Percentiles rank a stretch among this genome's conserved stretches.
These are phyloP conservation scores for Potamilus streckersoni DNA, from an alignment of 1,140 invertebrate genomes.

Conservation along the genomic window DNA sequence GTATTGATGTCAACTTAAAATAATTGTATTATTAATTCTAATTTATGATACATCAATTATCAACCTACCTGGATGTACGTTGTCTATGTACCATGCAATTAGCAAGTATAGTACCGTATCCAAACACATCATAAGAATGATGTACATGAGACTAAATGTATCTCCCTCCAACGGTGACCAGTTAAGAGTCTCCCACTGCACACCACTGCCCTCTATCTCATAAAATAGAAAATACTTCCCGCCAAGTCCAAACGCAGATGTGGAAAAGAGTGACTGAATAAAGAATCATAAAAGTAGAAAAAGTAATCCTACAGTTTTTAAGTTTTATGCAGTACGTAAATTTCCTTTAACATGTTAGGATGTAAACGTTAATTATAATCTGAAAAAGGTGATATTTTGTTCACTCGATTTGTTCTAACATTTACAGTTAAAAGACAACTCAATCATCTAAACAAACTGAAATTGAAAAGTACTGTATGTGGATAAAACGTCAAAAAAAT, in stretches of 20 bases:
- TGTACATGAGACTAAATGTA: conserved; percentile 75
- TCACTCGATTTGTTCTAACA: not conserved
- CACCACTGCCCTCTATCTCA: conserved; percentile 76
- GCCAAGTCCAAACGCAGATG: conserved; percentile 82
- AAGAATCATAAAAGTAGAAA: conserved; percentile 11
- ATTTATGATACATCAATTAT: no score
- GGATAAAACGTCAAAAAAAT: no score
- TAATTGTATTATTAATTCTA: no score
- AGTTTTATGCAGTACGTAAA: not conserved
- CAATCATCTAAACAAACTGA: not conserved
- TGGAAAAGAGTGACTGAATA: conserved; percentile 75
- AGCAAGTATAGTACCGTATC: conserved; percentile 70
- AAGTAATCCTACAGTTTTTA: not conserved
- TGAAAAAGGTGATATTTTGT: not conserved
- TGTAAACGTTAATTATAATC: not conserved
- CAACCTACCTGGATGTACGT: conserved; percentile 73
- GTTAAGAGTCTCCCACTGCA: conserved; percentile 81
- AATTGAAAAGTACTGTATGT: not conserved
- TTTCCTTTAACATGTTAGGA: not conserved
- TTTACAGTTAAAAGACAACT: not conserved
- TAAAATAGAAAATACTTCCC: conserved; percentile 76
- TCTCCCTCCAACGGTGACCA: conserved; percentile 78
- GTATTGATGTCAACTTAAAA: no score
- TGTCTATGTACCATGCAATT: conserved; percentile 76
- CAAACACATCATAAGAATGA: conserved; percentile 71